Evolutionary conservation across 2,888 invertebrate species (phyloP), one percentile per base, ranked within the genome.

Genomic region (Euspilapteryx auroguttella): DNA sequence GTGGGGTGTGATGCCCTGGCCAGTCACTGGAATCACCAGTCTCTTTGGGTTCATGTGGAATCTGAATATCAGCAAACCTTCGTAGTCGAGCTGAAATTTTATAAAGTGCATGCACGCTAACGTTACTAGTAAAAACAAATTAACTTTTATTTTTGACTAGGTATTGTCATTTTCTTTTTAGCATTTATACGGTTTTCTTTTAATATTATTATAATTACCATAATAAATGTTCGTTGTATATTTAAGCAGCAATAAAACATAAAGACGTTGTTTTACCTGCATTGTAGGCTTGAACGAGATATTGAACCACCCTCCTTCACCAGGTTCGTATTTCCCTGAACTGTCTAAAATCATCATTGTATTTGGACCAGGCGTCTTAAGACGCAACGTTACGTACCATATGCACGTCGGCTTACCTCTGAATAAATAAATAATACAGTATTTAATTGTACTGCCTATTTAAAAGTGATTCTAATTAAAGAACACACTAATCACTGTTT

Each of bases 381-480:
- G 34, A 30, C 42, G 58, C 27, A 79, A 44, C 9, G 58, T 61
- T 4, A 65, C 77, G 35, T 52, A 63, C 82, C 82, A 84, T 35
- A 73, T 59, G 36, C 80, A 79, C 6, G 68, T 55, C 7, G 82
- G 73, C 39, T 66, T 66, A 3, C 83, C 81, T 10, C 82, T 83
- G 38, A 30, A 49, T 47, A 24, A 12, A 3, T 14, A 27, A 3
- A 8, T 22, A 13, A 5, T 21, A n/a, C 13, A 10, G n/a, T 14
- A 14, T 25, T n/a, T n/a, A n/a, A n/a, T n/a, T n/a, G n/a, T n/a
- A n/a, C n/a, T n/a, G n/a, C n/a, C n/a, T n/a, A n/a, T n/a, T n/a
- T n/a, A n/a, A n/a, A n/a, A n/a, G n/a, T n/a, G n/a, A n/a, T n/a
- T n/a, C n/a, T n/a, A n/a, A n/a, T n/a, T n/a, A n/a, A n/a, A n/a